phyloP scores from a whole-genome alignment of 2,888 invertebrate species.

The Drosophila mimetica region DNA sequence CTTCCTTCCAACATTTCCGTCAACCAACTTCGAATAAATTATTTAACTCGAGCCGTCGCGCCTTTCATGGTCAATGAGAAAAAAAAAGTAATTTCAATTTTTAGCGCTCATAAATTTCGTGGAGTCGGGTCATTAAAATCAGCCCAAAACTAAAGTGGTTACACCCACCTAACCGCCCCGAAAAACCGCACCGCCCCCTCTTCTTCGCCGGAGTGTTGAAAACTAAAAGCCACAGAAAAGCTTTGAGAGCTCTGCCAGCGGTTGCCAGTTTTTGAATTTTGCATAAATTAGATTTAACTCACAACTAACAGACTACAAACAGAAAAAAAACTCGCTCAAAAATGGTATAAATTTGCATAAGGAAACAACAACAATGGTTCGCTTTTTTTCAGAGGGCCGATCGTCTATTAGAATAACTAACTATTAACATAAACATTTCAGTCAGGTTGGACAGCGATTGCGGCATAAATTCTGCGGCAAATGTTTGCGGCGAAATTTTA shows the following conservation, averaged over 20 bases:
- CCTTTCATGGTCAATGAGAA: slow-evolving; percentile 48
- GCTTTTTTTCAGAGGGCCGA: slow-evolving; percentile 26
- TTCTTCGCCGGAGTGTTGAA: slow-evolving; percentile 35
- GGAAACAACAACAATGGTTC: slow-evolving; percentile 41
- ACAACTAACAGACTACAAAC: slow-evolving; percentile 54
- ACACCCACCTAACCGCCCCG: slow-evolving; percentile 8
- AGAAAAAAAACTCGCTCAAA: slow-evolving; percentile 18
- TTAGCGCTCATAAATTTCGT: slow-evolving; percentile 68
- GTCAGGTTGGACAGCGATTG: slow-evolving; percentile 57
- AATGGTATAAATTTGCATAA: slow-evolving; percentile 62
- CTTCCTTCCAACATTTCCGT: slow-evolving; percentile 12
- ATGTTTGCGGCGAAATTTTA: slow-evolving; percentile 51
- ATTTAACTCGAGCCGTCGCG: slow-evolving; percentile 36
- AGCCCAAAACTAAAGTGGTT: slow-evolving; percentile 48
- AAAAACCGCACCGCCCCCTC: slow-evolving; percentile 3
- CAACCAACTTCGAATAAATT: slow-evolving; percentile 32
- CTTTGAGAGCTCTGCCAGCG: slow-evolving; percentile 48
- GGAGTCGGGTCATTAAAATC: slow-evolving; percentile 69
- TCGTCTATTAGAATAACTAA: slow-evolving; percentile 50
- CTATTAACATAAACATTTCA: slow-evolving; percentile 53
- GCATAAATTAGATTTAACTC: slow-evolving; percentile 73
- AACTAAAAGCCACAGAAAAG: slow-evolving; percentile 52
- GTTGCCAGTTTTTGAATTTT: slow-evolving; percentile 58
- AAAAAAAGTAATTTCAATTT: slow-evolving; percentile 68
- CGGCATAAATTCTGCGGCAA: slow-evolving; percentile 70